Conservation (phyloP, 1,140 invertebrate genomes). For the Agrilus planipennis region DNA sequence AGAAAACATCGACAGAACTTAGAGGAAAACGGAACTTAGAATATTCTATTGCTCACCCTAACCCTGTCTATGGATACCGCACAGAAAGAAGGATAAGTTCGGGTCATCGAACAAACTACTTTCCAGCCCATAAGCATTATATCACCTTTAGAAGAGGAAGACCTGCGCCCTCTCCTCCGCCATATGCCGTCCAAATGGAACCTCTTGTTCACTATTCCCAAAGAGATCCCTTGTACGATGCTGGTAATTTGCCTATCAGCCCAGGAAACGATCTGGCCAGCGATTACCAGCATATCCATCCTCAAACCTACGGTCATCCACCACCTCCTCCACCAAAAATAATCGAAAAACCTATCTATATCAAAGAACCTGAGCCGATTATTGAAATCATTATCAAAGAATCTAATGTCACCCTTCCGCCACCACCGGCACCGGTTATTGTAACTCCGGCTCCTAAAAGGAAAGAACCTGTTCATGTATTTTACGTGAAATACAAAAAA, state of each 20-base stretch:
- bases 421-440: conserved; percentile 39
- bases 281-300: conserved; percentile 35
- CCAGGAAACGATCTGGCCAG: conserved; percentile 37
- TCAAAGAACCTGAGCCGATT: conserved; percentile 72
- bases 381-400: conserved; percentile 87
- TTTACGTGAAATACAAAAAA: conserved; percentile 81
- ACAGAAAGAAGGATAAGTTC: conserved; percentile 34
- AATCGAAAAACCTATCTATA: conserved; percentile 45
- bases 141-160: conserved; percentile 37
- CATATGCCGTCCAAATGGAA: conserved; percentile 70
- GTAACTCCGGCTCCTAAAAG: conserved; percentile 44
- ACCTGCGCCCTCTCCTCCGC: conserved; percentile 40
- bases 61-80: conserved; percentile 39
- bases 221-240: conserved; percentile 60
- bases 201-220: conserved; percentile 66
- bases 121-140: conserved; percentile 22
- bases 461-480: conserved; percentile 77
- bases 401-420: conserved; percentile 66
- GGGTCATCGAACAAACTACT: conserved; percentile 22
- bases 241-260: conserved; percentile 36
- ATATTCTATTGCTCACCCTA: conserved; percentile 35
- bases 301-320: conserved; percentile 35
- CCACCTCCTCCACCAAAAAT: conserved; percentile 34
- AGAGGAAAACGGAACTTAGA: conserved; percentile 43
- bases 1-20: conserved; percentile 37